phyloP scores from a whole-genome alignment of 2,888 invertebrate species.

The Ctena decussata region DNA sequence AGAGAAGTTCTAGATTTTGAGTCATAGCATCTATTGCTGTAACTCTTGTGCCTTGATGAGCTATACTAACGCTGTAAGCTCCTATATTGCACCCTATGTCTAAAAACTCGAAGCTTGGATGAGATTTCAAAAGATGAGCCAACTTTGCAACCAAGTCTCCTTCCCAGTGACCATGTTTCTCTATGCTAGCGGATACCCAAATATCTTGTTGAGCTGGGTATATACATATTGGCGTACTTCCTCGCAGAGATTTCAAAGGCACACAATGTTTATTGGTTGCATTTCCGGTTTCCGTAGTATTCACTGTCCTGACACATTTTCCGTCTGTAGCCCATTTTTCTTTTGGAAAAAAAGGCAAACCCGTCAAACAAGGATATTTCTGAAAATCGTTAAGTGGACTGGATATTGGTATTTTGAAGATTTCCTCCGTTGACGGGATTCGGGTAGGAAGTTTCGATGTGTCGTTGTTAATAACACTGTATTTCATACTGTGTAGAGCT shows the following conservation, averaged over 20 bases:
- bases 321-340: neutral
- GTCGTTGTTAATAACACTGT: too few species aligned
- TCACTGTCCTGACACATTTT: neutral
- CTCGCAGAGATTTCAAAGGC: neutral
- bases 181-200: conserved; percentile 21
- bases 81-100: conserved; percentile 58
- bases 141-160: conserved; percentile 17
- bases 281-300: neutral
- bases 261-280: neutral
- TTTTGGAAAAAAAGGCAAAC: neutral
- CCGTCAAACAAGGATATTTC: neutral
- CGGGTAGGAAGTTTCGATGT: too few species aligned
- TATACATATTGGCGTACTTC: conserved; percentile 36
- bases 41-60: conserved; percentile 30
- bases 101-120: conserved; percentile 23
- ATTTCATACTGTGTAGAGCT: too few species aligned
- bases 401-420: too few species aligned
- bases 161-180: conserved; percentile 41
- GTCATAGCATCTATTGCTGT: conserved; percentile 49
- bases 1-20: conserved; percentile 31
- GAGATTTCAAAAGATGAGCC: neutral
- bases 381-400: neutral
- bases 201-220: conserved; percentile 26
- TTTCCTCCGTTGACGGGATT: too few species aligned
- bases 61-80: conserved; percentile 36